These are phyloP conservation scores for Bujurquina vittata DNA, from an alignment of 2,113 vertebrate species.

Conservation along the genomic window DNA sequence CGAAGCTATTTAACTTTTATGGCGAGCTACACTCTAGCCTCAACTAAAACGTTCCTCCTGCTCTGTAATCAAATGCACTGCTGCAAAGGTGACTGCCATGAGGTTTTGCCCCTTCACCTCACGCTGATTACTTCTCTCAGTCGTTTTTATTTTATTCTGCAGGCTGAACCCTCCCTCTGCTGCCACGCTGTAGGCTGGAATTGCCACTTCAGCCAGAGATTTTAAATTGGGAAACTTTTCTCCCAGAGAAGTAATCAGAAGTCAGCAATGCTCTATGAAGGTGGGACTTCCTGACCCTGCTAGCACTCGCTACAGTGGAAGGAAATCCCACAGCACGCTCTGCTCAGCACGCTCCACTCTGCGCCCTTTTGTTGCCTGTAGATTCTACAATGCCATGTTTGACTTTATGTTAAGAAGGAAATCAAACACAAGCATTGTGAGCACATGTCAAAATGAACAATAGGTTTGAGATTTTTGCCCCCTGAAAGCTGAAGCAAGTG, in stretches of 20 bases:
- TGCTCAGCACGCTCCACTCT: neutral
- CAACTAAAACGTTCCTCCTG: neutral
- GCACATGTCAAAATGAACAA: neutral
- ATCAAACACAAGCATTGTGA: neutral
- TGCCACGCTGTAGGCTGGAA: neutral
- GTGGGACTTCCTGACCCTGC: slow-evolving; percentile 3
- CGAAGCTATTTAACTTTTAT: too few species aligned
- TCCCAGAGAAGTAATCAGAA: neutral
- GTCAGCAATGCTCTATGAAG: neutral
- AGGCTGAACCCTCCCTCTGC: neutral
- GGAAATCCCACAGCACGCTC: neutral
- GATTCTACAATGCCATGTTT: neutral
- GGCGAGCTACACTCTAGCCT: neutral
- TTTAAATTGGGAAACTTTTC: neutral
- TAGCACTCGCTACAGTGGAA: neutral
- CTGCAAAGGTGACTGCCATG: neutral
- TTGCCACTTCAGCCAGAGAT: neutral
- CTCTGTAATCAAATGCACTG: too few species aligned
- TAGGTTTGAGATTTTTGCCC: too few species aligned
- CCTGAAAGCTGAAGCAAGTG: too few species aligned
- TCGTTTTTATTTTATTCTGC: neutral
- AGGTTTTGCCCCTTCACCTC: neutral
- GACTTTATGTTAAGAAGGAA: neutral
- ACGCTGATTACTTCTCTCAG: neutral
- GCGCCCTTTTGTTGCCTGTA: neutral